Evolutionary conservation across 2,797 vertebrate genomes (phyloP), one percentile per base, ranked within the genome.

Genomic region (Pelobates cultripes): DNA sequence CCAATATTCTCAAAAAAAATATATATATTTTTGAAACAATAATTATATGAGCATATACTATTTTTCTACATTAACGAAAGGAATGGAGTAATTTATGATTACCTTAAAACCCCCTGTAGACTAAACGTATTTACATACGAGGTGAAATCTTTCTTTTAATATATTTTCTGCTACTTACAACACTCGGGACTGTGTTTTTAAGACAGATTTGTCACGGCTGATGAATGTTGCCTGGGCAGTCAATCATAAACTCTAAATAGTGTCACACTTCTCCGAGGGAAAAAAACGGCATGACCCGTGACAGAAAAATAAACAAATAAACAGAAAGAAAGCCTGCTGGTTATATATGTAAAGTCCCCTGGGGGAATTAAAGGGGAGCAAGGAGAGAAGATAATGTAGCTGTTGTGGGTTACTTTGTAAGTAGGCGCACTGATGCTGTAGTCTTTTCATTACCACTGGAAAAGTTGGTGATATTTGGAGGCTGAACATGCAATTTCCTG

Each of bases 231-330:
- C 92, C 89, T 85, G 87, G 93, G 90, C 91, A 94, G 93, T 94
- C 93, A 93, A 92, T 94, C 91, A 91, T 90, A 90, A 86, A 87
- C 91, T 89, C 90, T 91, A 92, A 95, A 94, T 91, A 92, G 92
- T 91, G 91, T 94, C 92, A 93, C 93, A 91, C 92, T 92, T 94
- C 92, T 92, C 88, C 91, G 90, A 91, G 87, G 67, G 70, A 80
- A 84, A 28, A 89, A 92, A 93, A 90, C 85, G 92, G 94, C 93
- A 94, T 92, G 91, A 94, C 92, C 93, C 93, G 91, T 95, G 95
- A 95, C 94, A 95, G 94, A 92, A 96, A 95, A 94, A 94, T 95
- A 96, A 96, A 95, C 95, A 96, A 95, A 95, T 94, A 95, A 96
- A 96, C 95, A 95, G 89, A 94, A 94, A 94, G 13, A 60, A 40